Conservation (phyloP, 2,888 invertebrate genomes). For the Venusia cambrica region DNA sequence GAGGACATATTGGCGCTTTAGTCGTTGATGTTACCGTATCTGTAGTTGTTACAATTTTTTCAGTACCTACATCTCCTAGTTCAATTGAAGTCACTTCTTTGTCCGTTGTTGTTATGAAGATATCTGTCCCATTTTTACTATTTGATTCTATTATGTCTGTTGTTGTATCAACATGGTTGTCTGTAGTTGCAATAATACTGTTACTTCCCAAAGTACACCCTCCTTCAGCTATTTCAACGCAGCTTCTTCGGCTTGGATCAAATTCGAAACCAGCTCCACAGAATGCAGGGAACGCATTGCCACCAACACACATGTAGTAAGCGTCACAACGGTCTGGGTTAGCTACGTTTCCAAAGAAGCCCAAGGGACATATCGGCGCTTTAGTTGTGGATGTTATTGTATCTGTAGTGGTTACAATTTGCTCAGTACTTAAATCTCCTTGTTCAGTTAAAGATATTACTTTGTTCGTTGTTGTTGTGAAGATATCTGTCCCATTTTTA, state of each 20-base stretch:
- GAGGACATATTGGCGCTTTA: conserved; percentile 1
- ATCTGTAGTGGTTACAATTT: conserved; percentile 5
- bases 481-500: too few species aligned
- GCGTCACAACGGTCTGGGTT: conserved; percentile 18
- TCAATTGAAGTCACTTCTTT: too few species aligned
- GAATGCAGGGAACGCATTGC: conserved; percentile 25
- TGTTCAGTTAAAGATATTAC: too few species aligned
- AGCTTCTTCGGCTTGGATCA: conserved; percentile 11
- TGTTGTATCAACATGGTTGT: too few species aligned
- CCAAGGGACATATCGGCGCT: conserved; percentile 1
- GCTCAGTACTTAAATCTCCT: too few species aligned
- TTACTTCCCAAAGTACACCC: conserved; percentile 25
- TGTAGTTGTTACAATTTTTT: conserved; percentile 3
- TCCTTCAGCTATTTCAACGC: conserved; percentile 26
- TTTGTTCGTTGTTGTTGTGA: too few species aligned
- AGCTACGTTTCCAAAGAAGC: conserved; percentile 9
- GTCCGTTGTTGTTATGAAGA: too few species aligned
- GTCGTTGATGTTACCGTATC: conserved; percentile 4
- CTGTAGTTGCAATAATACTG: too few species aligned
- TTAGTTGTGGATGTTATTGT: conserved; percentile 1
- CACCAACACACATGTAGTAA: conserved; percentile 31
- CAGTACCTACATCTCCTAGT: too few species aligned
- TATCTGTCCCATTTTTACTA: too few species aligned
- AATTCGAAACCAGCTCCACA: conserved; percentile 33
- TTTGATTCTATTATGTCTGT: too few species aligned